Evolutionary conservation across 2,797 vertebrate genomes (phyloP).

Genomic region (Falco cherrug): DNA sequence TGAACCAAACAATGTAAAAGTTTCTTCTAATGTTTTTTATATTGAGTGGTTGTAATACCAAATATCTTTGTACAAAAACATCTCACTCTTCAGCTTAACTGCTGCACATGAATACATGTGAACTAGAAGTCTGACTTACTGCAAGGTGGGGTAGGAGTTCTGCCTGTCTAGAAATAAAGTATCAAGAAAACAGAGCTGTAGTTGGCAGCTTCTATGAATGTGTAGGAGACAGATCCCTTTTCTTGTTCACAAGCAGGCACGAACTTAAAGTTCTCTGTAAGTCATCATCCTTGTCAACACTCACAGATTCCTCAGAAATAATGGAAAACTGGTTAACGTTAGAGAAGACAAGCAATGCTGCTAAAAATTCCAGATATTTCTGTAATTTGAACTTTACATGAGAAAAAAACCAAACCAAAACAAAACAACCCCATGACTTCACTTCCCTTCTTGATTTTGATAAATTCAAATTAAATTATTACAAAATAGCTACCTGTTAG

Average conservation of each 20-base stretch:
- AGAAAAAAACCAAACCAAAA: background rate
- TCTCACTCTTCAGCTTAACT: background rate
- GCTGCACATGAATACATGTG: background rate
- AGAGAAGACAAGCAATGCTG: background rate
- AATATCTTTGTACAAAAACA: background rate
- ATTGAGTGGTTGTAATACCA: background rate
- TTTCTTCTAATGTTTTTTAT: background rate
- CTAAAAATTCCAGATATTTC: background rate
- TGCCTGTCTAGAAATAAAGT: background rate
- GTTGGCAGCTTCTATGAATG: background rate
- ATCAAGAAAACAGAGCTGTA: background rate
- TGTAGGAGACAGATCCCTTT: background rate
- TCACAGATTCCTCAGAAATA: background rate
- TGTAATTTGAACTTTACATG: background rate
- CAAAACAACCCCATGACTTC: background rate
- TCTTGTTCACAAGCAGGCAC: background rate
- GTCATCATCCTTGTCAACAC: background rate
- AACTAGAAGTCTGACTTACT: background rate
- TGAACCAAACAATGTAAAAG: background rate
- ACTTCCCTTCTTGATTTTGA: background rate
- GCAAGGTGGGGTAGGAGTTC: background rate
- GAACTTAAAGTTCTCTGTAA: background rate
- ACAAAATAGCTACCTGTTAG: background rate
- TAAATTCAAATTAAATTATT: background rate
- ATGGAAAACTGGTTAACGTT: background rate